These are phyloP conservation scores for Zaprionus camerounensis DNA, from an alignment of 1,140 invertebrate genomes.

Conservation along the genomic window DNA sequence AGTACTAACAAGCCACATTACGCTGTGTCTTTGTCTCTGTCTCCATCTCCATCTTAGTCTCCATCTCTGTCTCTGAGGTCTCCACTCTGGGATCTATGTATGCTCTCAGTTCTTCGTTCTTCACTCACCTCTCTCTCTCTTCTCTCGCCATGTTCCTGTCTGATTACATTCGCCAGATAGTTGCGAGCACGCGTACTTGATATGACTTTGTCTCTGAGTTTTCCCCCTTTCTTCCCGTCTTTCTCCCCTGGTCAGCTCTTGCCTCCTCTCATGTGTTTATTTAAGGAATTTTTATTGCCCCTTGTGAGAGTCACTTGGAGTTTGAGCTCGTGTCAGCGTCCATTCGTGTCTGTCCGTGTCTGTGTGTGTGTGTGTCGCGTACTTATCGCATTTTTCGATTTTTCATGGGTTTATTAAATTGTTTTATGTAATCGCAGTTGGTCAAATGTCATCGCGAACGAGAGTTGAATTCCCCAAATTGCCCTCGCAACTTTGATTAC, in stretches of 20 bases:
- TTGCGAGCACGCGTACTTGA: constrained; percentile 66
- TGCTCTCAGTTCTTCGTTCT: constrained; percentile 41
- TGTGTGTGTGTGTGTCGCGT: constrained; percentile 16
- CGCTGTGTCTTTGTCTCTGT: constrained; percentile 26
- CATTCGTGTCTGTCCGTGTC: background rate
- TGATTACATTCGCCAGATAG: constrained; percentile 51
- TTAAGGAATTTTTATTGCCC: constrained; percentile 74
- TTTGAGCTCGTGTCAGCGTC: constrained; percentile 12
- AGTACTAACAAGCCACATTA: constrained; percentile 81
- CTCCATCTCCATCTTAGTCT: background rate
- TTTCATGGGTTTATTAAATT: constrained; percentile 80
- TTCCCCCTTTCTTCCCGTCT: background rate
- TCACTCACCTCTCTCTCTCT: background rate
- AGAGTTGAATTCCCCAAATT: constrained; percentile 59
- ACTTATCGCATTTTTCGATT: constrained; percentile 76
- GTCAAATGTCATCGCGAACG: constrained; percentile 46
- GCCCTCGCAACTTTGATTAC: constrained; percentile 48
- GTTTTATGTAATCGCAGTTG: constrained; percentile 64
- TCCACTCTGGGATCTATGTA: constrained; percentile 40
- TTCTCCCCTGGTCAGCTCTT: constrained; percentile 1
- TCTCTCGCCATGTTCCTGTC: background rate
- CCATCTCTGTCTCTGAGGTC: constrained; percentile 9
- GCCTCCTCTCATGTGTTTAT: constrained; percentile 57
- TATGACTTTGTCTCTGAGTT: constrained; percentile 47
- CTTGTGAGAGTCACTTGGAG: constrained; percentile 31